These are phyloP conservation scores for Apodemus speciosus DNA, from an alignment of 2,113 vertebrate species.

Conservation along the genomic window DNA sequence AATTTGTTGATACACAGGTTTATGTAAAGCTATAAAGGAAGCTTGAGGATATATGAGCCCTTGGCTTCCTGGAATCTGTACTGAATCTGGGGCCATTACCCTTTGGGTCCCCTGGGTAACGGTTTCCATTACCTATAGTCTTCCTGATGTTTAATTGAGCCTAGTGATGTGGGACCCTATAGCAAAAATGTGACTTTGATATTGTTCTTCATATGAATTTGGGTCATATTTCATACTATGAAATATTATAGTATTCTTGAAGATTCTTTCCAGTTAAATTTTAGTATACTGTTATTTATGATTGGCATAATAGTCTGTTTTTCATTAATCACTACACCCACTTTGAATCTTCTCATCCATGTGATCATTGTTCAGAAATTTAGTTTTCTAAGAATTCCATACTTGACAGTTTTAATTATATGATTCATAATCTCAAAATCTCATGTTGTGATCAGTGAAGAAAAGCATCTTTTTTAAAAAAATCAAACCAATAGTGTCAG, in stretches of 20 bases:
- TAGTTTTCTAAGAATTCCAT: constrained; percentile 13
- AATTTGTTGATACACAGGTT: background rate
- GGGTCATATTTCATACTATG: background rate
- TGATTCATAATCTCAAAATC: constrained; percentile 25
- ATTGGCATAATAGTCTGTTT: background rate
- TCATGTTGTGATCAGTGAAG: constrained; percentile 28
- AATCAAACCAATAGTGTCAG: background rate
- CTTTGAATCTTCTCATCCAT: background rate
- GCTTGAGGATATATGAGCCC: background rate
- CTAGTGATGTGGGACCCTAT: background rate
- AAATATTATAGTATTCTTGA: background rate
- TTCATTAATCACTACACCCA: background rate
- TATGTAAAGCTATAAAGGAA: background rate
- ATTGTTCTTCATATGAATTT: background rate
- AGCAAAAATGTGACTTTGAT: background rate
- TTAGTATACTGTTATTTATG: constrained; percentile 6
- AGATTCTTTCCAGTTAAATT: background rate
- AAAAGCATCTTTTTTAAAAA: constrained; percentile 5
- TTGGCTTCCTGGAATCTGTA: background rate
- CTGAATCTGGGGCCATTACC: background rate
- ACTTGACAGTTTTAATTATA: background rate
- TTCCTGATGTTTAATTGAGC: background rate
- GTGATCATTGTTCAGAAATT: constrained; percentile 22
- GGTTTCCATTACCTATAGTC: background rate
- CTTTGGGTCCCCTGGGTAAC: background rate